Conservation (phyloP, 2,113 vertebrate species). For the Thamnophis sirtalis region DNA sequence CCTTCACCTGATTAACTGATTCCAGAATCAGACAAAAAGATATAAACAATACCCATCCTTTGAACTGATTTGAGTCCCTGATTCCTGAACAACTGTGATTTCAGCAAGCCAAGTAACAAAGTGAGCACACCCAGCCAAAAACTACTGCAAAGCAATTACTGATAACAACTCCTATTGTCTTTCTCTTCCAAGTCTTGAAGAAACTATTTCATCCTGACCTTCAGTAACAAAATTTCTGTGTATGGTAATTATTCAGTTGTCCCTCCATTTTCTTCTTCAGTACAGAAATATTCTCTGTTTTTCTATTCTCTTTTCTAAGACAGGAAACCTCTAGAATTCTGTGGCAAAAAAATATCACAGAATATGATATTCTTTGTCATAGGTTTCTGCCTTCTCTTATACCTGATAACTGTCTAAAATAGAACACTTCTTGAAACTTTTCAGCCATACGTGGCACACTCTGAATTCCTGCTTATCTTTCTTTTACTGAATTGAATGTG, state of each 20-base stretch:
- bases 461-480: neutral
- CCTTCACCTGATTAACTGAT: neutral
- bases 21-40: neutral
- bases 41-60: neutral
- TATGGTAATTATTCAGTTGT: neutral
- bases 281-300: neutral
- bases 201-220: neutral
- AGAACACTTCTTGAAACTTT: neutral
- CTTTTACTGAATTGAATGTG: neutral
- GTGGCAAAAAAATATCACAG: neutral
- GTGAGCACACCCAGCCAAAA: neutral
- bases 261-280: neutral
- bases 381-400: neutral
- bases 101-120: neutral
- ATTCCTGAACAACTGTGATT: neutral
- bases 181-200: neutral
- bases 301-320: neutral
- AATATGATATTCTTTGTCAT: no score
- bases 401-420: neutral
- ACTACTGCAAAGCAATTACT: neutral
- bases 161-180: neutral
- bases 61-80: neutral
- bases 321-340: neutral
- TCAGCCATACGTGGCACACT: neutral
- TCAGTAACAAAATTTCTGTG: neutral